Conservation (phyloP, 2,797 vertebrate species). For the Xenops minutus region DNA sequence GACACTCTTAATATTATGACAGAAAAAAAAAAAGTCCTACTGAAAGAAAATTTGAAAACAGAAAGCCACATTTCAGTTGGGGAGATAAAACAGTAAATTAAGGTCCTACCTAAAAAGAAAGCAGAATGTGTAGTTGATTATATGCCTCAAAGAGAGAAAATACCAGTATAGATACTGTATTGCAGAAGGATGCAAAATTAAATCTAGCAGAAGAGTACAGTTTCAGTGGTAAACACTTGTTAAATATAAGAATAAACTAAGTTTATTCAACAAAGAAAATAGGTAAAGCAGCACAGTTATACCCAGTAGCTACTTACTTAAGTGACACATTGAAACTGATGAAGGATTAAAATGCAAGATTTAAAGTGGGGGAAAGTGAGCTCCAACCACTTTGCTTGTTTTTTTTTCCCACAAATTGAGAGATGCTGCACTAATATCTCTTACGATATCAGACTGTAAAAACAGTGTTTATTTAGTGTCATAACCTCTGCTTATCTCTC, state of each 20-base stretch:
- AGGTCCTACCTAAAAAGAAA: neutral
- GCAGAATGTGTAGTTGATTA: neutral
- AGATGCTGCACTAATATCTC: neutral
- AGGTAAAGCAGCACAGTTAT: neutral
- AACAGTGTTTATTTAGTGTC: neutral
- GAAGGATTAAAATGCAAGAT: neutral
- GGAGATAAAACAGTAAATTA: neutral
- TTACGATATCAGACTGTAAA: neutral
- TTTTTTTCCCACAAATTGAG: neutral
- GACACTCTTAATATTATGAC: neutral
- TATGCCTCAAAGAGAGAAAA: neutral
- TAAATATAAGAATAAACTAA: neutral
- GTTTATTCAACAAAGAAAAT: neutral
- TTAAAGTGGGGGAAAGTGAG: rapidly evolving
- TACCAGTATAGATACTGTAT: neutral
- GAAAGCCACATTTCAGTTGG: neutral
- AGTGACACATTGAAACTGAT: neutral
- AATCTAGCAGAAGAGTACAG: neutral
- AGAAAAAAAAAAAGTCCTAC: neutral
- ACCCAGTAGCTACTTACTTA: neutral
- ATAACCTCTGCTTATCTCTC: neutral
- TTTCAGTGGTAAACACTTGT: neutral
- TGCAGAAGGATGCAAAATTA: neutral
- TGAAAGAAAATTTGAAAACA: neutral
- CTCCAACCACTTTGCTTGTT: neutral